A percentile compares a stretch with the other conserved stretches of the same genome.
These are phyloP conservation scores for Bostrychus sinensis DNA, from an alignment of 2,113 vertebrate species.

Conservation along the genomic window DNA sequence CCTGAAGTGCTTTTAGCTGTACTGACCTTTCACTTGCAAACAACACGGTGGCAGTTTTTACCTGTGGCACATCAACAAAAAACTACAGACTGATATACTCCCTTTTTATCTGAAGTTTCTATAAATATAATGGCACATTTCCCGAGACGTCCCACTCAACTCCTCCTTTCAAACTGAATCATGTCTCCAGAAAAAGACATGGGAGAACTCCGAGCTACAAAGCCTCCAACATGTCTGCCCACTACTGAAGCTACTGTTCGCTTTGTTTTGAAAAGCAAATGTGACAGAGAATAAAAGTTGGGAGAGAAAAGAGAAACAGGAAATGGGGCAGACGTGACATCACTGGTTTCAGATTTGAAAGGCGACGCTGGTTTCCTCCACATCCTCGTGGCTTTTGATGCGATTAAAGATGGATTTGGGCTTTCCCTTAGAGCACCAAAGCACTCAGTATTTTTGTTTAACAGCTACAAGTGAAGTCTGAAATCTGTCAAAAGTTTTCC, in stretches of 20 bases:
- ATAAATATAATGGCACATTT: neutral
- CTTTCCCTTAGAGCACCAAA: slow-evolving; percentile 16
- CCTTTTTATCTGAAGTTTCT: neutral
- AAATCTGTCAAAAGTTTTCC: slow-evolving; percentile 2
- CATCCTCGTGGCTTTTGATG: slow-evolving; percentile 55
- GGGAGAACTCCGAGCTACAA: slow-evolving; percentile 21
- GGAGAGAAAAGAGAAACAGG: slow-evolving; percentile 1
- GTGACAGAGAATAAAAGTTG: neutral
- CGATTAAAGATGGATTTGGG: slow-evolving; percentile 55
- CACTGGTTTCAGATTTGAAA: slow-evolving; percentile 39
- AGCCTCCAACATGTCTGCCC: slow-evolving; percentile 10
- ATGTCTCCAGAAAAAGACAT: slow-evolving; percentile 6
- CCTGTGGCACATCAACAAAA: neutral
- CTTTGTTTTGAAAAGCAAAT: slow-evolving; percentile 20
- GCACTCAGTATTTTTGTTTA: slow-evolving; percentile 19
- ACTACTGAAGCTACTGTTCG: neutral
- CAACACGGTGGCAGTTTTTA: neutral
- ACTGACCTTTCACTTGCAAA: neutral
- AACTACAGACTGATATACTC: neutral
- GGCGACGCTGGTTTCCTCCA: slow-evolving; percentile 8
- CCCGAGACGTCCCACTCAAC: neutral
- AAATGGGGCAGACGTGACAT: slow-evolving; percentile 10
- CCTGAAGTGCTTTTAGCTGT: slow-evolving; percentile 14
- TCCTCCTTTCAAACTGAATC: slow-evolving; percentile 25
- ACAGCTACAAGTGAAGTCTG: slow-evolving; percentile 11